A percentile compares a stretch with the other conserved stretches of the same genome.
Evolutionary conservation across 2,888 invertebrate genomes (phyloP).

Genomic region (Ctena decussata): DNA sequence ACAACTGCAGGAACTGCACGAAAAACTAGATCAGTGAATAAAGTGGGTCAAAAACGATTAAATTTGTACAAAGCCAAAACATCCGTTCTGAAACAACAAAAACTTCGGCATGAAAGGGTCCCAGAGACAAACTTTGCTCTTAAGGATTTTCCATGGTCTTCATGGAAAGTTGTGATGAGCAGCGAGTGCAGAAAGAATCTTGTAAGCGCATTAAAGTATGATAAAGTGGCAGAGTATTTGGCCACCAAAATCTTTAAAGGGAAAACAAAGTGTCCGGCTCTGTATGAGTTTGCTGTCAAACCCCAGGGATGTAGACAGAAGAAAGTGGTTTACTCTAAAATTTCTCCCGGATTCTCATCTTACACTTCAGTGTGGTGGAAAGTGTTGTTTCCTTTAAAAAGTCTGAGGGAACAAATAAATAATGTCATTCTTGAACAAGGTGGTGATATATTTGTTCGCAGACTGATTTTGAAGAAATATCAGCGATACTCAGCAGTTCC

Average conservation of each 20-base stretch:
- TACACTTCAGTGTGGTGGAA: not conserved
- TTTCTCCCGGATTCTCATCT: not conserved
- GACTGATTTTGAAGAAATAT: not conserved
- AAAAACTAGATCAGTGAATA: too few relatives aligned
- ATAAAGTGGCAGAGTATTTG: not conserved
- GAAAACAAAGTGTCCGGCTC: not conserved
- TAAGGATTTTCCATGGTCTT: slow-evolving; percentile 27
- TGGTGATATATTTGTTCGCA: slow-evolving; percentile 16
- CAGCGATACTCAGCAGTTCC: not conserved
- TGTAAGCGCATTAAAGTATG: too few relatives aligned
- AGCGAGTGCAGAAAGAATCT: not conserved
- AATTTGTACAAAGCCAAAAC: not conserved
- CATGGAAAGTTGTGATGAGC: slow-evolving; percentile 26
- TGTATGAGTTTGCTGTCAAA: slow-evolving; percentile 28
- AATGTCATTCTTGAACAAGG: slow-evolving; percentile 11
- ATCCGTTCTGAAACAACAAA: not conserved
- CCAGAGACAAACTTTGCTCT: slow-evolving; percentile 29
- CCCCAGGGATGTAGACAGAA: slow-evolving; percentile 1
- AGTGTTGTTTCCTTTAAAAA: not conserved
- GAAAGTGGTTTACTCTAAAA: not conserved
- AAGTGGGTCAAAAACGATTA: not conserved
- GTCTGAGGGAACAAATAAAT: slow-evolving; percentile 7
- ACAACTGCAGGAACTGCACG: too few relatives aligned
- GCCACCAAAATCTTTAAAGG: not conserved
- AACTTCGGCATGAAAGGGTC: slow-evolving; percentile 21